Conservation (phyloP, 2,797 vertebrate species). For the Artibeus jamaicensis region DNA sequence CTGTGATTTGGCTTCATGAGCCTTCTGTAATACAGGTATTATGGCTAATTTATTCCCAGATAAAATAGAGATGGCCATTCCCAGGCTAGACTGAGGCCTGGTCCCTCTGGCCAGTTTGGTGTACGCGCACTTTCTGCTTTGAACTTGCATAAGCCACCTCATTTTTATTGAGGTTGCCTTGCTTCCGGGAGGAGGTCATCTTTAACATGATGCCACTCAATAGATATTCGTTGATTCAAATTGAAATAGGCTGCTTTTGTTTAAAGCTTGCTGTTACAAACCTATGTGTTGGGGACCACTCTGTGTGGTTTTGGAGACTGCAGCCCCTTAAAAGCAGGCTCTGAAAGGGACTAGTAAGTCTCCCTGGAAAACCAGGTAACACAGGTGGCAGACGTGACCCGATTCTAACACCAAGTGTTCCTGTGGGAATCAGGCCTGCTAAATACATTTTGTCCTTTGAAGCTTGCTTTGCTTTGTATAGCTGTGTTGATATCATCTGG, state of each 20-base stretch:
- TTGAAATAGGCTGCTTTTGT: background rate
- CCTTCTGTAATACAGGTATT: background rate
- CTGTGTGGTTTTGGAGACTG: no score
- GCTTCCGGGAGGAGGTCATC: background rate
- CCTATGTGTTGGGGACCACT: no score
- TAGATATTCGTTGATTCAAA: background rate
- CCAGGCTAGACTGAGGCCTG: background rate
- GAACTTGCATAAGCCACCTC: background rate
- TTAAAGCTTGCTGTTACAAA: background rate
- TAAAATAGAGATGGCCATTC: background rate
- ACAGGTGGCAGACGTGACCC: no score
- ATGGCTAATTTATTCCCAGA: background rate
- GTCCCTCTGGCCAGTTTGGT: background rate
- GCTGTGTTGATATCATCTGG: no score
- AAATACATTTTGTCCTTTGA: no score
- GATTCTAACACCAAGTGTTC: no score
- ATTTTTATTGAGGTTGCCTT: background rate
- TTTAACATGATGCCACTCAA: background rate
- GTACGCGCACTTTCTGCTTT: background rate
- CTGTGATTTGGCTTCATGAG: background rate
- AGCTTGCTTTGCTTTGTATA: no score
- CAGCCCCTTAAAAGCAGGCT: no score
- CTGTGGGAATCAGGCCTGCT: no score
- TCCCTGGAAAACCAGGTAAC: no score
- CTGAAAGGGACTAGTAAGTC: no score